Base-by-base conservation (phyloP, 2,797 vertebrate genomes). In the Gambusia yucatana region DNA sequence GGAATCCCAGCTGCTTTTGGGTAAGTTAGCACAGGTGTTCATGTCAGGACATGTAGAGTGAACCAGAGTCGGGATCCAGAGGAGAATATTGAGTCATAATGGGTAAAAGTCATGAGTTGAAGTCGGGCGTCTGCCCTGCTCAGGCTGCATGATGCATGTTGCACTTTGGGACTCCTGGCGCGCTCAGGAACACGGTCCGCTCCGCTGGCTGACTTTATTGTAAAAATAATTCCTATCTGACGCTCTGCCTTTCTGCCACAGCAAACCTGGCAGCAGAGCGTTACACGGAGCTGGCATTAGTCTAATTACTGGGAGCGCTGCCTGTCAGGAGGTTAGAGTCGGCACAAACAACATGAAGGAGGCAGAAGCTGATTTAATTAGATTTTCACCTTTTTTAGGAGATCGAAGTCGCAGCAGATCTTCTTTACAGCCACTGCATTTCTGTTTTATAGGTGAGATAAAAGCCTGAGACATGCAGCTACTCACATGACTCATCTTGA, bases 241-340 rank as follows among this genome's bases (percentile, higher is more conserved):
- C 80, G 71, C 44, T 77, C 76, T 72, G 74, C 88, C 73, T 84
- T 86, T 87, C 77, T 87, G 92, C 90, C 93, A 90, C 75, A 87
- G 67, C 83, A 80, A 91, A 94, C 93, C 90, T 89, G 87, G 94
- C 94, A 92, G 92, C 88, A 87, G 61, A 77, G 92, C 84, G 90
- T 93, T 87, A 92, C 95, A 91, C 0, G 79, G 88, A 94, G 93
- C 94, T 90, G 93, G 48, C 84, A 91, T 96, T 92, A 90, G 92
- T 95, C 93, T 95, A 94, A 96, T 96, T 96, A 95, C 93, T 92
- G 93, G 86, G 95, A 94, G 95, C 92, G 89, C 90, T 86, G 88
- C 88, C 79, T 95, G 93, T 94, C 93, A 90, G 90, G 91, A 92
- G 88, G 93, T 93, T 90, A 93, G 94, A 91, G 89, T 87, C 85